Conservation (phyloP, 2,797 vertebrate species). For the Oceanodroma leucorhoa region DNA sequence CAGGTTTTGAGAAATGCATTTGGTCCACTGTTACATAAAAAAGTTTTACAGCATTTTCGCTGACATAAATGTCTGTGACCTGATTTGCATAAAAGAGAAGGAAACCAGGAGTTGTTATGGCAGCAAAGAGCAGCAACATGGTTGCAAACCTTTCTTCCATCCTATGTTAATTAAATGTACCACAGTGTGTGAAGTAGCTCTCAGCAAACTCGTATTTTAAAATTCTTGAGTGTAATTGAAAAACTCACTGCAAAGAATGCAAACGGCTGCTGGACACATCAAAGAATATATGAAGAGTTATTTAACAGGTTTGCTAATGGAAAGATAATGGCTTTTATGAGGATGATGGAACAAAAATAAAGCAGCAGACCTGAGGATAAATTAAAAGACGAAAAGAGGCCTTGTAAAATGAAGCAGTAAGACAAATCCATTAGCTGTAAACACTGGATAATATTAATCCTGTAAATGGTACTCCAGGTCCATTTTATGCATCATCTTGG, state of each 20-base stretch:
- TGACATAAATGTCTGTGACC: conserved; percentile 51
- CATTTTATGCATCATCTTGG: conserved; percentile 13
- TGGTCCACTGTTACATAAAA: conserved; percentile 32
- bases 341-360: conserved; percentile 50
- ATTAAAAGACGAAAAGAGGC: conserved; percentile 59
- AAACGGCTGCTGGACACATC: conserved; percentile 64
- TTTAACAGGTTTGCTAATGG: conserved; percentile 66
- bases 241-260: conserved; percentile 47
- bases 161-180: conserved; percentile 24
- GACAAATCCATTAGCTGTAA: conserved; percentile 58
- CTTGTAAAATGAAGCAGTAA: conserved; percentile 53
- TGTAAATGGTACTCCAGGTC: conserved; percentile 36
- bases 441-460: conserved; percentile 58
- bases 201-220: conserved; percentile 44
- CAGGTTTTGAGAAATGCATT: conserved; percentile 36
- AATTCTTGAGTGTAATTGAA: conserved; percentile 68
- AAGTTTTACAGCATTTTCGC: conserved; percentile 23
- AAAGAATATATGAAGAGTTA: conserved; percentile 65
- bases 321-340: conserved; percentile 69
- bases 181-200: conserved; percentile 41
- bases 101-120: conserved; percentile 64
- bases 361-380: conserved; percentile 52
- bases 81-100: conserved; percentile 74
- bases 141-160: conserved; percentile 1
- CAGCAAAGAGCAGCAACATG: conserved; percentile 51